Evolutionary conservation across 2,797 vertebrate genomes (phyloP).

Genomic region (Bufotes viridis): DNA sequence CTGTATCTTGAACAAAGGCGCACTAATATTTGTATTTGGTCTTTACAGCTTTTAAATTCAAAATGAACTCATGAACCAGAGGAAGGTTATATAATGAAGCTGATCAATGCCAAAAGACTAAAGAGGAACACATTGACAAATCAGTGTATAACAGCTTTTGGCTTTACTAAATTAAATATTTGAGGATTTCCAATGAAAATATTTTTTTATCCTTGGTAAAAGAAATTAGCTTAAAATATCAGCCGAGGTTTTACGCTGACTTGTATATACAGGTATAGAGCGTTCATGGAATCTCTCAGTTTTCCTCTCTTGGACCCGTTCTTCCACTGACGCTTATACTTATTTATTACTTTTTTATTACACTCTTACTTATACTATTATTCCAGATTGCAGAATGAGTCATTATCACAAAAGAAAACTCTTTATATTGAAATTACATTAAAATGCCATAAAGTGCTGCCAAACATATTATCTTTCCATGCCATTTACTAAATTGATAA

Average conservation of each 20-base stretch:
- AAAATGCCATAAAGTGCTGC: constrained; percentile 11
- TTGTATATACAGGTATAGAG: neutral
- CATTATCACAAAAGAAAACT: constrained; percentile 34
- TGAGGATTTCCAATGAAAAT: neutral
- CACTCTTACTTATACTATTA: neutral
- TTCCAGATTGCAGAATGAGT: neutral
- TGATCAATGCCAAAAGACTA: too few relatives aligned
- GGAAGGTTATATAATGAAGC: too few relatives aligned
- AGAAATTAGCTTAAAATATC: neutral
- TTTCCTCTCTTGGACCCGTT: neutral
- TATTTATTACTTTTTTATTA: too few relatives aligned
- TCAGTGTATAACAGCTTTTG: neutral
- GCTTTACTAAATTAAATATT: neutral
- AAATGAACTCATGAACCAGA: too few relatives aligned
- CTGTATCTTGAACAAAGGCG: too few relatives aligned
- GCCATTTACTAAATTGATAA: constrained; percentile 54
- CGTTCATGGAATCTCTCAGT: neutral
- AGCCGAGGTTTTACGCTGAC: neutral
- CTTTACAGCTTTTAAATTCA: too few relatives aligned
- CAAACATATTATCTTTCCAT: constrained; percentile 24
- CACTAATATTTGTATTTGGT: too few relatives aligned
- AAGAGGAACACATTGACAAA: neutral
- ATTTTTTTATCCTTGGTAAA: neutral
- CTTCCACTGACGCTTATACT: too few relatives aligned
- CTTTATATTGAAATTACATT: constrained; percentile 42